A percentile compares a stretch with the other conserved stretches of the same genome.
These are phyloP conservation scores for Propsilocerus akamusi DNA, from an alignment of 1,140 invertebrate genomes.

Conservation along the genomic window DNA sequence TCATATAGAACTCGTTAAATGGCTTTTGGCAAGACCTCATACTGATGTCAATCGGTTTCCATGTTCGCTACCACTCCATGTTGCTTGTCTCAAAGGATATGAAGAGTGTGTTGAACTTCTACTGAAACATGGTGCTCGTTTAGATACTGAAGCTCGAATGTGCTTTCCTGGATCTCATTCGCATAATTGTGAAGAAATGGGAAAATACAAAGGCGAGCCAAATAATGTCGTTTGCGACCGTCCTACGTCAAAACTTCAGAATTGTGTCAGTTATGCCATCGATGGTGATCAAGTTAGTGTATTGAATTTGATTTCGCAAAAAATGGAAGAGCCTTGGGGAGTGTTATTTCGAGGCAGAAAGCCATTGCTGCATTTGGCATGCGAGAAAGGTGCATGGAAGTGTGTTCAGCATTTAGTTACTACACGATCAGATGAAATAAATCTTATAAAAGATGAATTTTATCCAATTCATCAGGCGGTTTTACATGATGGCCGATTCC, in stretches of 20 bases:
- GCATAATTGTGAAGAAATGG: constrained; percentile 47
- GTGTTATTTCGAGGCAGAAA: constrained; percentile 31
- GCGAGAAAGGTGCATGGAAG: constrained; percentile 47
- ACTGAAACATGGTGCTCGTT: constrained; percentile 31
- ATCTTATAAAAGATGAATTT: constrained; percentile 55
- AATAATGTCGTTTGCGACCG: constrained; percentile 19
- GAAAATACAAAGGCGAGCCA: constrained; percentile 22
- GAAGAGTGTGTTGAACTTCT: constrained; percentile 34
- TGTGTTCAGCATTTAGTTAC: constrained; percentile 25
- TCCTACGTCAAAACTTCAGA: constrained; percentile 41
- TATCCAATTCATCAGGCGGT: constrained; percentile 56
- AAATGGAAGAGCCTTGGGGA: constrained; percentile 47
- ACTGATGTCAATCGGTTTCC: constrained; percentile 48
- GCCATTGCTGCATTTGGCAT: constrained; percentile 44
- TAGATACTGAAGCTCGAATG: constrained; percentile 32
- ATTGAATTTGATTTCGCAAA: constrained; percentile 41
- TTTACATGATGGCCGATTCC: constrained; percentile 42
- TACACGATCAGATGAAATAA: constrained; percentile 48
- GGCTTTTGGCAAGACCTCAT: constrained; percentile 38
- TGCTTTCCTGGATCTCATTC: constrained; percentile 52
- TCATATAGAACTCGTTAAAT: constrained; percentile 47
- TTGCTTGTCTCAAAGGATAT: constrained; percentile 47
- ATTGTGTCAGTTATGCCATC: constrained; percentile 51
- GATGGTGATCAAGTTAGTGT: constrained; percentile 48
- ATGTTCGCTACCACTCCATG: constrained; percentile 51